Evolutionary conservation across 2,797 vertebrate species (phyloP), one percentile per base, ranked within the genome.

Genomic region (Enteromius fasciolatus): DNA sequence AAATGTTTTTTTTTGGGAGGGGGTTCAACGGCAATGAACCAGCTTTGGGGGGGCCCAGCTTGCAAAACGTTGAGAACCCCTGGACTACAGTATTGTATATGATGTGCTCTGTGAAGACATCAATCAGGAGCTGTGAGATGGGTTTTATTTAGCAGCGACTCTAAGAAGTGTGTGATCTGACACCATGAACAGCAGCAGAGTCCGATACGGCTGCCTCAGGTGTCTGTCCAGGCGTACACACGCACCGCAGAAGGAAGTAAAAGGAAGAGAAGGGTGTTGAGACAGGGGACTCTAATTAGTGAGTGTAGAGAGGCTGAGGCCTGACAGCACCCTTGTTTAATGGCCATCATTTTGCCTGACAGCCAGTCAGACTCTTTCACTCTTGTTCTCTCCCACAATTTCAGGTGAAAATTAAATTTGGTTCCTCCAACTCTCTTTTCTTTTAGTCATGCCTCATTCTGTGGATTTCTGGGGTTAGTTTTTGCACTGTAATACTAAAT

Each of bases 321-420:
- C 78, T 91, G 92, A 93, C 92, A 92, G 90, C 87, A 76, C 84
- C 75, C 36, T 54, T 82, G 85, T 92, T 90, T 93, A 94, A 93
- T 93, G 91, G 87, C 90, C 91, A 90, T 92, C 90, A 90, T 86
- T n/a, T 88, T 89, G 87, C 39, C 86, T 85, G 68, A 85, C 69
- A 81, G 75, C 54, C 68, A 88, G 89, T 92, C 89, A 92, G 72
- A 84, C 85, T 86, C 64, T 90, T 87, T 68, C 57, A 48, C 68
- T 73, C 61, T 57, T 52, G 23, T 61, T 82, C 81, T 23, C 31
- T 83, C 76, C 75, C 63, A 88, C 81, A 46, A 44, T 75, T 39
- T 72, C 78, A 77, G 50, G 64, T 83, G 64, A 77, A 68, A 83
- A 69, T 77, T 5, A 48, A 70, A 41, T 33, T 59, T 14, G 25